Evolutionary conservation across 2,113 vertebrate species (phyloP).

Genomic region (Pangasianodon gigas): DNA sequence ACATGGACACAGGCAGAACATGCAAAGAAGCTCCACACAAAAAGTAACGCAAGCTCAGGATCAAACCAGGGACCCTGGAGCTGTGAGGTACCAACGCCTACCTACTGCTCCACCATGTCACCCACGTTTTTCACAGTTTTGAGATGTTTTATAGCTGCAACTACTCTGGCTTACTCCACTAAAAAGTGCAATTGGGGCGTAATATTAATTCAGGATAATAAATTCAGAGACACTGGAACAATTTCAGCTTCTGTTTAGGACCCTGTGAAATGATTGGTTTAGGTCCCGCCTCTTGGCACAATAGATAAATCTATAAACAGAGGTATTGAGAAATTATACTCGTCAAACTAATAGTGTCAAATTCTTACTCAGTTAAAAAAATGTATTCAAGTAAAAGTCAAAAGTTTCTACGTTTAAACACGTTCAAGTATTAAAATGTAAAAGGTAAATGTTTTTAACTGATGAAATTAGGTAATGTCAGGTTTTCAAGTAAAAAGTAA

Average conservation of each 20-base stretch:
- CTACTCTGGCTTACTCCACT: background rate
- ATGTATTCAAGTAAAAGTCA: background rate
- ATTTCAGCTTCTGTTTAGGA: background rate
- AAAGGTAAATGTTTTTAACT: background rate
- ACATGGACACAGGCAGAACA: background rate
- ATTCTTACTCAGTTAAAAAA: background rate
- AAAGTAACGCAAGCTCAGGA: background rate
- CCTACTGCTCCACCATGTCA: background rate
- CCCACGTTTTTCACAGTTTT: background rate
- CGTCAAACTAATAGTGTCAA: too few species aligned
- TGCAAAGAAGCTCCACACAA: background rate
- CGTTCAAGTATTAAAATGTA: background rate
- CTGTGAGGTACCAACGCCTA: background rate
- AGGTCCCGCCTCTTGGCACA: background rate
- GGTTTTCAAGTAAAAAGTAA: too few species aligned
- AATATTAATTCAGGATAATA: background rate
- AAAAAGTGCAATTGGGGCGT: background rate
- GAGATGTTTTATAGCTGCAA: background rate
- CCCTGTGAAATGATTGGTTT: background rate
- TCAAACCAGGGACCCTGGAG: background rate
- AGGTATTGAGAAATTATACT: background rate
- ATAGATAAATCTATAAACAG: background rate
- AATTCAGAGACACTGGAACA: background rate
- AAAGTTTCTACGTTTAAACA: background rate
- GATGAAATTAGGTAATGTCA: background rate